Evolutionary conservation across 2,888 invertebrate genomes (phyloP).

Genomic region (Drosophila leonis): DNA sequence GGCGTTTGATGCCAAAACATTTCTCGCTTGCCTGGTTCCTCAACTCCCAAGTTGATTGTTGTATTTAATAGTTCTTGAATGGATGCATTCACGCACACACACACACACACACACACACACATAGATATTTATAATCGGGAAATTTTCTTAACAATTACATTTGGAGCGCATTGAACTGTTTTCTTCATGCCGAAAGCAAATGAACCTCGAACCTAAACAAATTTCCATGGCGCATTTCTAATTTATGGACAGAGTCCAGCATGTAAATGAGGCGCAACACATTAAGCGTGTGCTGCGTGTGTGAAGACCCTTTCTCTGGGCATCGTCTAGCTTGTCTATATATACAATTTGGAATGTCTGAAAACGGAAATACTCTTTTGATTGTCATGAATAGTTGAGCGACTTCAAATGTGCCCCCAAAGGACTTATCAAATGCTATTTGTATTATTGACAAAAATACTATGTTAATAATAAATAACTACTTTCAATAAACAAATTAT

Average conservation of each 20-base stretch:
- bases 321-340: slow-evolving; percentile 16
- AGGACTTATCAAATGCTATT: slow-evolving; percentile 17
- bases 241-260: slow-evolving; percentile 45
- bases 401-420: slow-evolving; percentile 8
- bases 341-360: slow-evolving; percentile 26
- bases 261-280: slow-evolving; percentile 48
- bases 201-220: slow-evolving; percentile 28
- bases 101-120: not conserved
- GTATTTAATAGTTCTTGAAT: slow-evolving; percentile 26
- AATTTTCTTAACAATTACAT: slow-evolving; percentile 37
- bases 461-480: no score
- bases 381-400: slow-evolving; percentile 29
- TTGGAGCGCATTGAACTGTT: slow-evolving; percentile 47
- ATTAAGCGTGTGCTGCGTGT: slow-evolving; percentile 30
- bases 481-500: no score
- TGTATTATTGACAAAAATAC: no score
- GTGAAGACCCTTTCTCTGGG: slow-evolving; percentile 24
- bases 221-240: slow-evolving; percentile 41
- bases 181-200: slow-evolving; percentile 12
- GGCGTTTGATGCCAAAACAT: slow-evolving; percentile 3
- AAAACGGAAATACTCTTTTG: slow-evolving; percentile 15
- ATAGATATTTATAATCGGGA: slow-evolving; percentile 29
- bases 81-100: not conserved
- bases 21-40: slow-evolving; percentile 8
- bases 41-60: slow-evolving; percentile 33